Percentiles rank a stretch among this genome's conserved stretches.
phyloP scores from a whole-genome alignment of 1,140 invertebrate species.

The Lucilia cuprina region DNA sequence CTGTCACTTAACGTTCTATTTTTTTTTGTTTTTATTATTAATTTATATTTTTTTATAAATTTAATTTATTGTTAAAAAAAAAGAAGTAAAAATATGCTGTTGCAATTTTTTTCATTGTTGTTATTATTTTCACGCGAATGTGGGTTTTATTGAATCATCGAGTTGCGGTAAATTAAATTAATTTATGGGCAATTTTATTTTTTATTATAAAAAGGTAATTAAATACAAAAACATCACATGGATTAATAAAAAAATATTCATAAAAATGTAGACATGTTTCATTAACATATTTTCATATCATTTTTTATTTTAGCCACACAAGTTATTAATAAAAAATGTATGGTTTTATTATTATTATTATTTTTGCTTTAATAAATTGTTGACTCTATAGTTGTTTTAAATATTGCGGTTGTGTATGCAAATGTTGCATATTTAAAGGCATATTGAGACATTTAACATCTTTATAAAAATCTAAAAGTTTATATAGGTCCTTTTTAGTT shows the following conservation, averaged over 20 bases:
- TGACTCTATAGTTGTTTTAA: too few species aligned
- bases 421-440: too few species aligned
- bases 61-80: neutral
- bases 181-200: neutral
- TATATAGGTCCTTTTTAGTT: too few species aligned
- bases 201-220: neutral
- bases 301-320: neutral
- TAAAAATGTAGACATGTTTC: neutral
- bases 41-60: neutral
- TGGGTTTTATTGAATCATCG: neutral
- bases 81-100: too few species aligned
- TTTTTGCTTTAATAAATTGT: too few species aligned
- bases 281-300: neutral
- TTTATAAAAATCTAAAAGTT: too few species aligned
- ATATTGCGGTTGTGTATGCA: too few species aligned
- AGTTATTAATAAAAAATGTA: too few species aligned
- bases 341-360: too few species aligned
- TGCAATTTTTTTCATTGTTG: too few species aligned
- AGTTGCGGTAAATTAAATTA: slow-evolving; percentile 3
- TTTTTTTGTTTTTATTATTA: too few species aligned
- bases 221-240: neutral
- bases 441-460: too few species aligned
- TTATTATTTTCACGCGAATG: neutral
- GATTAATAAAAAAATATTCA: slow-evolving; percentile 4
- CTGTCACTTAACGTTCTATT: neutral